A percentile compares a stretch with the other conserved stretches of the same genome.
Conservation (phyloP, 2,888 invertebrate species). For the Drosophila kokeensis region DNA sequence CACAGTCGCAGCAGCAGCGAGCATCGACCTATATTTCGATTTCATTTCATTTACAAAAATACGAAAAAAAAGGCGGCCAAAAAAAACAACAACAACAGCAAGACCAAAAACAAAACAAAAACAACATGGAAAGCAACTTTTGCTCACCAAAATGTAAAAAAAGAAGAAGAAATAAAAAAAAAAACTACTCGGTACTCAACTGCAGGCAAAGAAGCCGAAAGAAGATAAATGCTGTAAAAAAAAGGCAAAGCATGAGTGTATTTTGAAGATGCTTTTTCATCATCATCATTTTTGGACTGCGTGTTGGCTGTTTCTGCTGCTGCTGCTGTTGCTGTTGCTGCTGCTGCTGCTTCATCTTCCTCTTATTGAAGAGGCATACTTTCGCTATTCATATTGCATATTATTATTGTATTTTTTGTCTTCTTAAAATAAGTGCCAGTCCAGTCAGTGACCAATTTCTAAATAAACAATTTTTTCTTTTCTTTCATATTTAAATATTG, state of each 20-base stretch:
- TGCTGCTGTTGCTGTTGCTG: neutral
- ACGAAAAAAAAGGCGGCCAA: constrained; percentile 48
- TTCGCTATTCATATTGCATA: constrained; percentile 37
- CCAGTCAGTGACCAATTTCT: constrained; percentile 12
- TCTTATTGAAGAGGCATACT: constrained; percentile 29
- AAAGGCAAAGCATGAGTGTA: constrained; percentile 71
- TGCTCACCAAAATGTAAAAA: constrained; percentile 49
- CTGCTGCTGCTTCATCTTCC: neutral
- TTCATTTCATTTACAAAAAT: constrained; percentile 74
- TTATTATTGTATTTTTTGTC: constrained; percentile 31
- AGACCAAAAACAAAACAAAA: constrained; percentile 44
- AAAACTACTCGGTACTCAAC: constrained; percentile 57
- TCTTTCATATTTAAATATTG: constrained; percentile 9
- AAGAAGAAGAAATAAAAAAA: constrained; percentile 40
- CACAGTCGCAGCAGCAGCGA: constrained; percentile 42
- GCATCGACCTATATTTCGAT: constrained; percentile 72
- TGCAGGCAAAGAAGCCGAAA: constrained; percentile 68
- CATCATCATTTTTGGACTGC: constrained; percentile 32
- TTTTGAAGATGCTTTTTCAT: constrained; percentile 72
- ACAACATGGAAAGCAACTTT: constrained; percentile 68
- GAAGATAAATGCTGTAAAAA: constrained; percentile 73
- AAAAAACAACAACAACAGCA: constrained; percentile 39
- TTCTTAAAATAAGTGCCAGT: constrained; percentile 29
- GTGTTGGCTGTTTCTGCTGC: constrained; percentile 29
- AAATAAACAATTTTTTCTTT: neutral